phyloP scores from a whole-genome alignment of 2,113 vertebrate genomes.

The Chaetodon trifascialis region DNA sequence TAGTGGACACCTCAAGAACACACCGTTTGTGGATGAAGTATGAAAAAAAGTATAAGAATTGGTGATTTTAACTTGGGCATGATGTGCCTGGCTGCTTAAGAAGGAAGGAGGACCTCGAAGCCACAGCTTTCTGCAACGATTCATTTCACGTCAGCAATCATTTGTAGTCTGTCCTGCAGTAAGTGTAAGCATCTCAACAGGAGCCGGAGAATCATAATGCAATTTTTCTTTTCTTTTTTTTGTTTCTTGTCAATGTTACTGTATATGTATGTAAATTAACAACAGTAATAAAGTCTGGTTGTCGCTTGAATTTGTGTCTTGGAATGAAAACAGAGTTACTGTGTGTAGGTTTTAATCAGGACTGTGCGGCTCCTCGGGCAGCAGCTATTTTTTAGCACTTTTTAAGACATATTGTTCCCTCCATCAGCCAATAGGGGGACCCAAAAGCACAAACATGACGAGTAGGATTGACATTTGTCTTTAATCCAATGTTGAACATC shows the following conservation, averaged over 20 bases:
- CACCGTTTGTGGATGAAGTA: constrained; percentile 91
- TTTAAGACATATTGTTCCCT: constrained; percentile 4
- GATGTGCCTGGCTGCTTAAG: constrained; percentile 33
- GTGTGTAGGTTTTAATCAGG: background rate
- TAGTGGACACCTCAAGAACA: constrained; percentile 87
- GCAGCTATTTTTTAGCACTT: constrained; percentile 1
- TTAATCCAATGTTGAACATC: background rate
- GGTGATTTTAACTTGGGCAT: constrained; percentile 30
- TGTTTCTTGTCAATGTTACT: constrained; percentile 55
- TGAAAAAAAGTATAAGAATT: constrained; percentile 57
- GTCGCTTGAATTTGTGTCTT: constrained; percentile 11
- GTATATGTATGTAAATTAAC: constrained; percentile 83
- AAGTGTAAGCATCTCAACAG: constrained; percentile 33
- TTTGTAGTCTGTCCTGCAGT: constrained; percentile 51
- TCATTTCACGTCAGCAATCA: constrained; percentile 43
- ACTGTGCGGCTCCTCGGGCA: background rate
- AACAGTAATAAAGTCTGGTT: constrained; percentile 22
- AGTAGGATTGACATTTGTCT: background rate
- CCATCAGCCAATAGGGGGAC: constrained; percentile 56
- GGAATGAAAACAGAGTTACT: background rate
- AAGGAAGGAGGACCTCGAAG: constrained; percentile 33
- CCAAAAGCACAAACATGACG: constrained; percentile 37
- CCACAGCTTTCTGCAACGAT: constrained; percentile 36
- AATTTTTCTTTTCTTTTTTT: constrained; percentile 21
- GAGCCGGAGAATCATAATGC: constrained; percentile 28